Conservation (phyloP, 2,888 invertebrate species). For the Meliscaeva auricollis region DNA sequence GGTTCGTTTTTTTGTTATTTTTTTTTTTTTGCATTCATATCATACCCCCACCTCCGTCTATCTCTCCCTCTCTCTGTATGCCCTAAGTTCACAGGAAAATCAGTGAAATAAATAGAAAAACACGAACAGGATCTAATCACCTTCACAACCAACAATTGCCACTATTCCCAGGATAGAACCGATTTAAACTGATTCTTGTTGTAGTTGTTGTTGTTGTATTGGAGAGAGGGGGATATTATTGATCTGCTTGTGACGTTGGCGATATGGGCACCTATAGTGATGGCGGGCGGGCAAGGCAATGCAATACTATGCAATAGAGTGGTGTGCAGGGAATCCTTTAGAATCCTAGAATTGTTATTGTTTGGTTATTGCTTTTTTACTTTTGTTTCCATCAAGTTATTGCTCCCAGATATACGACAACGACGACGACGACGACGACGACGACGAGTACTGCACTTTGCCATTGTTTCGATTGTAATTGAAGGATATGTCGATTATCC, state of each 20-base stretch:
- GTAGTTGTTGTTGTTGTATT: not conserved
- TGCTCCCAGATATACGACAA: slow-evolving; percentile 27
- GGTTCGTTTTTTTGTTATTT: slow-evolving; percentile 32
- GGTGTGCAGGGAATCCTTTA: slow-evolving; percentile 21
- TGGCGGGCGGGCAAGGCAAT: not conserved
- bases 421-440: not conserved
- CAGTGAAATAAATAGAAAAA: slow-evolving; percentile 68
- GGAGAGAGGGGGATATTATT: slow-evolving; percentile 33
- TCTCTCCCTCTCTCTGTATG: not conserved
- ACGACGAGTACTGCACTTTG: slow-evolving; percentile 15
- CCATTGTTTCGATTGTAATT: slow-evolving; percentile 69
- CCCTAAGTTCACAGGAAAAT: slow-evolving; percentile 65
- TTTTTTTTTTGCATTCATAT: not conserved
- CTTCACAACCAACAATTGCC: slow-evolving; percentile 73
- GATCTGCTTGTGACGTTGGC: slow-evolving; percentile 35
- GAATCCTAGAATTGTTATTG: slow-evolving; percentile 66
- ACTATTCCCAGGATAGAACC: slow-evolving; percentile 66
- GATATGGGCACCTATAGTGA: no score
- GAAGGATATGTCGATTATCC: slow-evolving; percentile 70
- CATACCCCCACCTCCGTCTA: not conserved
- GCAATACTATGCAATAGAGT: slow-evolving; percentile 23
- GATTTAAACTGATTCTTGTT: slow-evolving; percentile 66
- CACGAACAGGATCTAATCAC: slow-evolving; percentile 73
- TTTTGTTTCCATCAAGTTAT: slow-evolving; percentile 54
- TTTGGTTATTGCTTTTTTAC: slow-evolving; percentile 58